Conservation (phyloP, 2,888 invertebrate species). For the Phrixothrix hirtus region DNA sequence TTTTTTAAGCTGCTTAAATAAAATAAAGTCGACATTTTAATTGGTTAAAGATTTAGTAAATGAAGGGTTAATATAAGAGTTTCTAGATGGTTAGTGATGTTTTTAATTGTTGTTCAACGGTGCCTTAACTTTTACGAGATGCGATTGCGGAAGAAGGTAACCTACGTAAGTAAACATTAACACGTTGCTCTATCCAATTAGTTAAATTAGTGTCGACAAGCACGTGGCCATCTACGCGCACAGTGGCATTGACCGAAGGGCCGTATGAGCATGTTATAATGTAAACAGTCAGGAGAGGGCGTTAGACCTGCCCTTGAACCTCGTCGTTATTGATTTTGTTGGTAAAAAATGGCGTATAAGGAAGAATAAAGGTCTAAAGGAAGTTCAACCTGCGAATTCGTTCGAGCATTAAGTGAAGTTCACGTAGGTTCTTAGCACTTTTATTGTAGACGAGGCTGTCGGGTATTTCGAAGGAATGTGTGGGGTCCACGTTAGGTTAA, state of each 20-base stretch:
- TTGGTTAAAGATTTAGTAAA: too few species aligned
- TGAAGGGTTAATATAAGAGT: too few species aligned
- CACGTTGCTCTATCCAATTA: slow-evolving; percentile 21
- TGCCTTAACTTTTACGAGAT: slow-evolving; percentile 1
- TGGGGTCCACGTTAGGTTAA: slow-evolving; percentile 33
- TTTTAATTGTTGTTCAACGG: too few species aligned
- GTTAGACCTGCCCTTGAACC: slow-evolving; percentile 39
- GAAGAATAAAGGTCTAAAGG: slow-evolving; percentile 3
- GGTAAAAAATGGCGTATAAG: slow-evolving; percentile 7
- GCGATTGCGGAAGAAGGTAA: slow-evolving; percentile 7
- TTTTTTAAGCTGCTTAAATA: too few species aligned
- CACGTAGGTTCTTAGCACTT: slow-evolving; percentile 10
- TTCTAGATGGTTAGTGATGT: too few species aligned
- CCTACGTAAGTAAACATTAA: slow-evolving; percentile 14
- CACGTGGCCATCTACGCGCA: slow-evolving; percentile 18
- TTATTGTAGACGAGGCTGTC: slow-evolving; percentile 7
- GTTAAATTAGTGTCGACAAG: slow-evolving; percentile 18
- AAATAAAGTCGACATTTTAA: too few species aligned
- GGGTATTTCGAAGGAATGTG: slow-evolving; percentile 27
- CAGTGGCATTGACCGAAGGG: slow-evolving; percentile 43
- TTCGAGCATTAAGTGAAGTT: slow-evolving; percentile 2
- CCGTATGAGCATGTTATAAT: slow-evolving; percentile 38
- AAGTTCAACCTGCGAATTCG: slow-evolving; percentile 8
- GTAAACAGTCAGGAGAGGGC: slow-evolving; percentile 28
- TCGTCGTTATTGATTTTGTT: slow-evolving; percentile 27